Evolutionary conservation across 2,888 invertebrate genomes (phyloP).

Genomic region (Seira ritae): DNA sequence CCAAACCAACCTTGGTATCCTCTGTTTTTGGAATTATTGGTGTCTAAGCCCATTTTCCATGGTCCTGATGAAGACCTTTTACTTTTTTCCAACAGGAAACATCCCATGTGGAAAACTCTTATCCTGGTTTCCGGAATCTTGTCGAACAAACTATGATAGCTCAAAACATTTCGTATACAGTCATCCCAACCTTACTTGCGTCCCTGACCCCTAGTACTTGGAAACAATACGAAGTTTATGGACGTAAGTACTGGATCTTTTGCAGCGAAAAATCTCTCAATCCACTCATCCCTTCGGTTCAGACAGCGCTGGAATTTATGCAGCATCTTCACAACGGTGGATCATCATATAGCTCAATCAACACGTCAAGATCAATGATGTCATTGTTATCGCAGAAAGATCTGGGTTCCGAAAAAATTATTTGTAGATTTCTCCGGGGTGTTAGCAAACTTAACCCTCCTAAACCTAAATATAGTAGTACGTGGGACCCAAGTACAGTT

Average conservation of each 20-base stretch:
- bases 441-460: not conserved
- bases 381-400: not conserved
- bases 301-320: conserved; percentile 14
- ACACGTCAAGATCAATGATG: conserved; percentile 18
- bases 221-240: conserved; percentile 30
- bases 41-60: not conserved
- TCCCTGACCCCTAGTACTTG: not conserved
- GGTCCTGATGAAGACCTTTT: not conserved
- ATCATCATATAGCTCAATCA: conserved; percentile 2
- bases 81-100: conserved; percentile 20
- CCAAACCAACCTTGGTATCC: conserved; percentile 43
- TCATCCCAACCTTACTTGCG: not conserved
- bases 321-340: not conserved
- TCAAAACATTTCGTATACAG: not conserved
- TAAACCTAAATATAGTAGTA: not conserved
- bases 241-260: conserved; percentile 35
- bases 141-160: not conserved
- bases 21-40: not conserved
- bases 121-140: conserved; percentile 1
- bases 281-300: too few relatives aligned
- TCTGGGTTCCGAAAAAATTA: conserved; percentile 8
- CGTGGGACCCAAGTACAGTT: not conserved
- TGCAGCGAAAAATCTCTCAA: not conserved
- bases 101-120: not conserved
- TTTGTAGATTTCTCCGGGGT: conserved; percentile 13